Base-by-base conservation (phyloP, 2,888 invertebrate genomes). In the Apamea sordens region DNA sequence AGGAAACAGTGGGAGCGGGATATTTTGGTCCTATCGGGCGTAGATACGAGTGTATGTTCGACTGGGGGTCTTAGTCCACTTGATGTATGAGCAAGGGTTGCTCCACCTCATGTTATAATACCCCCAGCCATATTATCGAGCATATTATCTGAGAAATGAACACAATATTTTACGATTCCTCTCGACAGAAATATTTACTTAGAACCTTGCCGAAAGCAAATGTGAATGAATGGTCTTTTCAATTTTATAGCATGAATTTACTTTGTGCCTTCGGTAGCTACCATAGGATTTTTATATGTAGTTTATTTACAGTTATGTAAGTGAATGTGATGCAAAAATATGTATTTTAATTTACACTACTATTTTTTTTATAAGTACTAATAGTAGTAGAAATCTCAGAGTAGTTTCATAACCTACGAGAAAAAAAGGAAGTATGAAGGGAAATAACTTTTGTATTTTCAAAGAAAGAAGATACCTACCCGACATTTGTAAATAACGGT, bases 1-100 rank as follows among this genome's bases (percentile, higher is more conserved):
- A 92, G 91, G 90, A 92, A 92, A 91, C 90, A 89, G 90, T 88
- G 91, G 88, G 90, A 93, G 90, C 90, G 89, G 87, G 87, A 90
- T 91, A 92, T 93, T 92, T 92, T 89, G 87, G 87, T 89, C 89
- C 89, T 94, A 93, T 94, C 94, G 91, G 90, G 86, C 89, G 89
- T 86, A 92, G 91, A 92, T 91, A 92, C 90, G 88, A 89, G 89
- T 91, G 90, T 92, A 89, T 89, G 90, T 91, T 90, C 88, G 83
- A 85, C 86, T 88, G 75, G 85, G 90, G 90, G 91, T 90, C 91
- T 92, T 92, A 91, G 90, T 92, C 91, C 83, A 91, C 88, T 89
- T 93, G 93, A 94, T 94, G 90, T 94, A 93, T 90, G 92, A 87
- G 89, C 86, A 80, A 88, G 89, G 89, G 88, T 86, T 86, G 79